Base-by-base conservation (phyloP, 2,113 vertebrate genomes). In the Hippocampus barbouri region DNA sequence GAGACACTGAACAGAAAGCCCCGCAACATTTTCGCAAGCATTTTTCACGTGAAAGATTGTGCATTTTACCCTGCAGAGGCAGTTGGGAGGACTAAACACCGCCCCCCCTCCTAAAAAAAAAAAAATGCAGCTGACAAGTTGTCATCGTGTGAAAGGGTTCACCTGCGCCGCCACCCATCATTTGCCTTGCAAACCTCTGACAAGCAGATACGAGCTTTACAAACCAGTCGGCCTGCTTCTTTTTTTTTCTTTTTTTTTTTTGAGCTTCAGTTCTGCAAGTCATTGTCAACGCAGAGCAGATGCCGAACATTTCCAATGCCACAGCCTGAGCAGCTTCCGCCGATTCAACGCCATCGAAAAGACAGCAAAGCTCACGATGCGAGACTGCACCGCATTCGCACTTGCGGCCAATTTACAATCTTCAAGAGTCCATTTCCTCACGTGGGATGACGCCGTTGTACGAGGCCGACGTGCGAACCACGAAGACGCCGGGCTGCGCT, bases 171-270 rank as follows among this genome's bases (percentile, higher is more conserved):
- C 62, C 51, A 9, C n/a, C 12, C 27, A 61, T 81, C 77, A 90
- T 88, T 90, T 90, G 86, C 76, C 75, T 86, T 83, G 83, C 86
- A 91, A 90, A 89, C 81, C 65, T 79, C 72, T 38, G 8, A 66
- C 74, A 59, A 77, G 66, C 56, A 83, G 82, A 88, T 84, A 83
- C 85, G 79, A 77, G 72, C 85, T 87, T 89, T 89, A 80, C 85
- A 88, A 86, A 86, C 65, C 70, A 72, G 77, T 76, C 70, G 57
- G 61, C 38, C 76, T 60, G 62, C 65, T 49, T 82, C 82, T 79
- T 71, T 82, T 71, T 54, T 83, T 78, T 82, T 71, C 51, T 83
- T 78, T 70, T 84, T 73, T 51, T 69, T 82, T 75, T n/a, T 7
- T 82, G 66, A 79, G 71, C 57, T 65, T 20, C 45, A 54, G 82